Evolutionary conservation across 2,113 vertebrate species (phyloP), one percentile per base, ranked within the genome.

Genomic region (Cololabis saira): DNA sequence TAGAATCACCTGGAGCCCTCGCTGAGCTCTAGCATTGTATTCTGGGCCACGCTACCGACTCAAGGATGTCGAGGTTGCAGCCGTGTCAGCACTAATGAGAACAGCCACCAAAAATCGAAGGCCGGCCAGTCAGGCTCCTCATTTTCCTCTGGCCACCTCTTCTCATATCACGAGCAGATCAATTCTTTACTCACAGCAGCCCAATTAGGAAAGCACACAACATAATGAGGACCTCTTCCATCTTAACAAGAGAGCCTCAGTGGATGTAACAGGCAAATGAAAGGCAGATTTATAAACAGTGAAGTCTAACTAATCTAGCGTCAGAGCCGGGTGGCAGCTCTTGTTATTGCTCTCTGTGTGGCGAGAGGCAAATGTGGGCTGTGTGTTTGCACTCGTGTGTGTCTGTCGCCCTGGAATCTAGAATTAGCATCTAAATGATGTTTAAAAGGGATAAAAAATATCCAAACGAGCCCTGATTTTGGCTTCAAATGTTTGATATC

Each of bases 11-110:
- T 88, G 71, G 71, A 73, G 74, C 74, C 54, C 49, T 65, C 30
- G 3, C 48, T n/a, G 56, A 37, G 69, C 65, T 80, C 53, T 37
- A 52, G 8, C 48, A 5, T 8, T 18, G 48, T 37, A 59, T 83
- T 80, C 69, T 68, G 69, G 61, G 62, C 66, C 70, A 17, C 5
- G 42, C 33, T 33, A 44, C 60, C 60, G 45, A 57, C 47, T 65
- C 49, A 15, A 75, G 53, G 75, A 74, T 76, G 59, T 58, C 7
- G 45, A 60, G 56, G 67, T 54, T 43, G 50, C 14, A 50, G 53
- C 67, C 40, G 12, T 71, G 80, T 90, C 85, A 65, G 42, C 62
- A 9, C 87, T 90, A 92, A 92, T 90, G 90, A 90, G 89, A 82
- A 68, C 43, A 78, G 83, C 70, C 79, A 59, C 75, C 30, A 48